Percentiles rank a stretch among this genome's conserved stretches.
phyloP scores from a whole-genome alignment of 64 coral and sea anemone species.

The Hydrozoanthus tunicans region DNA sequence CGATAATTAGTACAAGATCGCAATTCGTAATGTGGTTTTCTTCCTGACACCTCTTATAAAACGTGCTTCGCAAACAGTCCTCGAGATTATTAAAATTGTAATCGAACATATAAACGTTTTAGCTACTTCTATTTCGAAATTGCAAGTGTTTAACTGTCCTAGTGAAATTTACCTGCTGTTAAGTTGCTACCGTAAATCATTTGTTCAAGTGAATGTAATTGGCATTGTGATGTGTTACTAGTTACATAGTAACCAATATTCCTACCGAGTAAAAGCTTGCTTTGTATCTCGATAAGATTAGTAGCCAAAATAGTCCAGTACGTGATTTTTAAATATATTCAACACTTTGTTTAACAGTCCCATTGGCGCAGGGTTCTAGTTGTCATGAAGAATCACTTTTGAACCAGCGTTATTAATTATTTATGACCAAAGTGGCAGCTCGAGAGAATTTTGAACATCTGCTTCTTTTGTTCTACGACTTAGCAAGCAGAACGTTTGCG shows the following conservation, averaged over 20 bases:
- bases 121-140: neutral
- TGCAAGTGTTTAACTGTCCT: neutral
- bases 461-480: neutral
- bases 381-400: neutral
- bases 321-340: neutral
- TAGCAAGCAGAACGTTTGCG: neutral
- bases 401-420: constrained; percentile 33
- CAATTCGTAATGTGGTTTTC: neutral
- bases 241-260: neutral
- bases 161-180: constrained; percentile 9
- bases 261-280: neutral
- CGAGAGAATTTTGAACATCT: neutral
- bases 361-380: neutral
- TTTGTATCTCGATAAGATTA: neutral
- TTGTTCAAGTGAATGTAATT: neutral
- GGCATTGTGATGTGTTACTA: neutral
- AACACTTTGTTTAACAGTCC: neutral
- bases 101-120: neutral
- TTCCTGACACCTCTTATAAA: neutral
- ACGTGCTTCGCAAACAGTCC: no score
- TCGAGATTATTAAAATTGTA: neutral
- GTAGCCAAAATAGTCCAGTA: neutral
- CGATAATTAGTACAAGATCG: neutral
- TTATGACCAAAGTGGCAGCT: constrained; percentile 5
- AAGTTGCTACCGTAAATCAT: neutral